A percentile compares a stretch with the other conserved stretches of the same genome.
Conservation (phyloP, 2,113 vertebrate species). For the Helogale parvula region DNA sequence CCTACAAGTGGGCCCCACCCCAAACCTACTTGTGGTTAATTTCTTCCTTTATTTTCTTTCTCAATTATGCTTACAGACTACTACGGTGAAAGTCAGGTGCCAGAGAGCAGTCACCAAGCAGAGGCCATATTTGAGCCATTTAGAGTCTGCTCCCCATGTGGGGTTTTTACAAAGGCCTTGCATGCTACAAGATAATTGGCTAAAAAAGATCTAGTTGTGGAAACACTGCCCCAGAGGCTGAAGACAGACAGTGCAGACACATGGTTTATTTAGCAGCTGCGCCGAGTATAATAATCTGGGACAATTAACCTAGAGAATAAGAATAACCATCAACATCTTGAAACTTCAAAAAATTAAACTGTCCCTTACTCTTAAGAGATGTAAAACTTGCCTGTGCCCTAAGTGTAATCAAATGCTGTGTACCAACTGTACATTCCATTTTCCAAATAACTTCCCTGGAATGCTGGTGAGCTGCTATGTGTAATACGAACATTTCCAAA, state of each 20-base stretch:
- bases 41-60: neutral
- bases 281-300: neutral
- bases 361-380: neutral
- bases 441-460: conserved; percentile 67
- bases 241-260: neutral
- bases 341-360: neutral
- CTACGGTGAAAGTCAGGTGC: neutral
- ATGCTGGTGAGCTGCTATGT: conserved; percentile 16
- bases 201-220: neutral
- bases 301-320: neutral
- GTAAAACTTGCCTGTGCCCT: neutral
- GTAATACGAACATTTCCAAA: neutral
- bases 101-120: neutral
- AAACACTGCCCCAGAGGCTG: neutral
- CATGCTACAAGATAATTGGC: neutral
- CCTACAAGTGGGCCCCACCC: neutral
- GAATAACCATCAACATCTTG: neutral
- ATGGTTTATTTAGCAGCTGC: neutral
- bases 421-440: conserved; percentile 4
- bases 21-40: neutral
- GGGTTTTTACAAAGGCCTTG: neutral
- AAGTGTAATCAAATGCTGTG: neutral
- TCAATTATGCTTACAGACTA: neutral
- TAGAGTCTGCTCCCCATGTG: neutral
- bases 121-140: neutral